These are phyloP conservation scores for Sarcophaga carnaria DNA, from an alignment of 2,888 invertebrate genomes.

Conservation along the genomic window DNA sequence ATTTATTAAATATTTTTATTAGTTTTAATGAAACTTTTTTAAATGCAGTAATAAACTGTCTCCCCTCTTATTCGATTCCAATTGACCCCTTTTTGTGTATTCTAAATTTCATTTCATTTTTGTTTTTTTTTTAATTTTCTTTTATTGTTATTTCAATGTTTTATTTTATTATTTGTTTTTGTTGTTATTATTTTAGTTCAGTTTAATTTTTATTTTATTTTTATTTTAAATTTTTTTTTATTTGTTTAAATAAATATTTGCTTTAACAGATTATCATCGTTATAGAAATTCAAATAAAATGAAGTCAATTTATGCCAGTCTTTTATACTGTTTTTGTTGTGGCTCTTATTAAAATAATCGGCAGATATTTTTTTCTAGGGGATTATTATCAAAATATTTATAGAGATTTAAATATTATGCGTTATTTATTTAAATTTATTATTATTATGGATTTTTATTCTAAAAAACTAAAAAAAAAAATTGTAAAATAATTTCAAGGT, in stretches of 20 bases:
- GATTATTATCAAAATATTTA: neutral
- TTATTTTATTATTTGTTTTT: neutral
- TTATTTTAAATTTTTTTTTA: neutral
- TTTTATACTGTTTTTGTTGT: neutral
- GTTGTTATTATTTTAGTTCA: too few species aligned
- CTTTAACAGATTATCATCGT: conserved; percentile 23
- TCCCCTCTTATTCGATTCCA: neutral
- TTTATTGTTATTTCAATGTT: neutral
- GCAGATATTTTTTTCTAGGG: neutral
- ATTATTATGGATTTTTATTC: too few species aligned
- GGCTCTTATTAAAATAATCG: neutral
- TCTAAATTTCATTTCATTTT: neutral
- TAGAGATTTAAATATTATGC: conserved; percentile 25
- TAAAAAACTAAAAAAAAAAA: too few species aligned
- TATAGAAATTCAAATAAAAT: conserved; percentile 14
- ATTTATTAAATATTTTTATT: neutral
- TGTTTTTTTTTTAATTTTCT: too few species aligned
- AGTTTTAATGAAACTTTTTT: neutral
- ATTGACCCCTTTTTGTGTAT: neutral
- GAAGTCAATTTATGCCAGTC: conserved; percentile 19
- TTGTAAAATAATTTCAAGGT: too few species aligned
- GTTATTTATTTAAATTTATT: conserved; percentile 27
- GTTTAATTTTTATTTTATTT: neutral
- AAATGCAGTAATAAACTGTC: too few species aligned
- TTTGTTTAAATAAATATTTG: neutral